Evolutionary conservation across 1,140 invertebrate species (phyloP), one percentile per base, ranked within the genome.

Genomic region (Manduca sexta): DNA sequence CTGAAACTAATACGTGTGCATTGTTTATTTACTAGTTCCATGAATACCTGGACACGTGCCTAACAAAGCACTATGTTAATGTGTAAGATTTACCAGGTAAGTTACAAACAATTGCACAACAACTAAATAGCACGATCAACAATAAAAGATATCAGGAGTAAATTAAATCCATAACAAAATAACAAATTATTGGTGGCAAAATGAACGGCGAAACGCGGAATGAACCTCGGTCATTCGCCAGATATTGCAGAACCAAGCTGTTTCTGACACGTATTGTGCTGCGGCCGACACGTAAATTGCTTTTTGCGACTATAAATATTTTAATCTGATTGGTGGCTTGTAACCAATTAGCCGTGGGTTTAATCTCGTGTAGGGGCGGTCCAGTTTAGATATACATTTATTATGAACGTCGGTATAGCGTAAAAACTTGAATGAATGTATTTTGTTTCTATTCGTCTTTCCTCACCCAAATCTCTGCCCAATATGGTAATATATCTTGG

Each of bases 291-390:
- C 63, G 66, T 58, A 73, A 77, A 77, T 77, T 77, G 71, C 71
- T 69, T 74, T 77, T 74, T 61, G 61, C 64, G 65, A 71, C 65
- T 55, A 70, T 73, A 73, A 77, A 77, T 69, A 77, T 77, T 77
- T 77, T 74, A 77, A 74, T 77, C 60, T 64, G 61, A 72, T 75
- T 70, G 68, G 70, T 69, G 67, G 65, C 61, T 59, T 52, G 60
- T 71, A 66, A 72, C 70, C 68, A 72, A 76, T 35, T 35, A 35
- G 12, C 6, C 7, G 6, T 35, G 34, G 34, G n/a, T 35, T 35
- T 35, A 35, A 35, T 35, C 14, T 35, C 6, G 34, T 12, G 5
- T 14, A 12, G 10, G 38, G n/a, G n/a, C n/a, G n/a, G n/a, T n/a
- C n/a, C n/a, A n/a, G n/a, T n/a, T n/a, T n/a, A n/a, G n/a, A n/a